Percentiles rank a stretch among this genome's conserved stretches.
Evolutionary conservation across 2,113 vertebrate species (phyloP).

Genomic region (Tetraodon nigroviridis): DNA sequence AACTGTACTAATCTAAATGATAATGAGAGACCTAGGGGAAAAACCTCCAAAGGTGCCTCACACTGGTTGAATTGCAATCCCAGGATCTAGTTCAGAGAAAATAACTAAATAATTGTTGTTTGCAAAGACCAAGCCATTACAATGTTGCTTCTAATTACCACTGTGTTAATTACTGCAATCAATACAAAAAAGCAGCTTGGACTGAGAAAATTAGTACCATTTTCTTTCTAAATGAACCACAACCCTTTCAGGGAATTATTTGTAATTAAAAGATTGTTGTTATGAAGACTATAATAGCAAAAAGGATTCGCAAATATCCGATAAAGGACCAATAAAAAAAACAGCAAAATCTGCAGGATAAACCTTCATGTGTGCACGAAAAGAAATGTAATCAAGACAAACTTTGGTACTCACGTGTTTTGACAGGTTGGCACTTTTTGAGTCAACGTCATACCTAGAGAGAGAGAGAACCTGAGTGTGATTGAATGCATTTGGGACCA

Average conservation of each 20-base stretch:
- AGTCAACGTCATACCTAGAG: slow-evolving; percentile 94
- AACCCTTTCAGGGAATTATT: slow-evolving; percentile 8
- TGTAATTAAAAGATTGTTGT: slow-evolving; percentile 28
- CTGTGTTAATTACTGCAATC: slow-evolving; percentile 39
- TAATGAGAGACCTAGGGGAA: background rate
- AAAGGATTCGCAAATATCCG: slow-evolving; percentile 9
- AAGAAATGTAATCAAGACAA: background rate
- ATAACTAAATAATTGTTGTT: slow-evolving; percentile 5
- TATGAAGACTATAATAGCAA: slow-evolving; percentile 34
- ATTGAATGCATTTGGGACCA: slow-evolving; percentile 9
- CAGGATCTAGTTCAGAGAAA: background rate
- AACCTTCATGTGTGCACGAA: background rate
- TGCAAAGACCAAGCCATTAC: slow-evolving; percentile 16
- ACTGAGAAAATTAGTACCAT: slow-evolving; percentile 19
- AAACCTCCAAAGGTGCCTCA: background rate
- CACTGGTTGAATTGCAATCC: slow-evolving; percentile 3
- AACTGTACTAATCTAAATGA: background rate
- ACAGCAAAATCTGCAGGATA: background rate
- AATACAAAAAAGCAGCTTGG: slow-evolving; percentile 1
- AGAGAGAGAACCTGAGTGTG: slow-evolving; percentile 8
- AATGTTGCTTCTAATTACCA: slow-evolving; percentile 48
- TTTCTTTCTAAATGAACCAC: slow-evolving; percentile 28
- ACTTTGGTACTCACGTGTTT: slow-evolving; percentile 87
- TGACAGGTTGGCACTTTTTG: slow-evolving; percentile 93
- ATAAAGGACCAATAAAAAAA: background rate